Percentiles rank a stretch among this genome's conserved stretches.
Conservation (phyloP, 2,797 vertebrate species). For the Danio tinwini region DNA sequence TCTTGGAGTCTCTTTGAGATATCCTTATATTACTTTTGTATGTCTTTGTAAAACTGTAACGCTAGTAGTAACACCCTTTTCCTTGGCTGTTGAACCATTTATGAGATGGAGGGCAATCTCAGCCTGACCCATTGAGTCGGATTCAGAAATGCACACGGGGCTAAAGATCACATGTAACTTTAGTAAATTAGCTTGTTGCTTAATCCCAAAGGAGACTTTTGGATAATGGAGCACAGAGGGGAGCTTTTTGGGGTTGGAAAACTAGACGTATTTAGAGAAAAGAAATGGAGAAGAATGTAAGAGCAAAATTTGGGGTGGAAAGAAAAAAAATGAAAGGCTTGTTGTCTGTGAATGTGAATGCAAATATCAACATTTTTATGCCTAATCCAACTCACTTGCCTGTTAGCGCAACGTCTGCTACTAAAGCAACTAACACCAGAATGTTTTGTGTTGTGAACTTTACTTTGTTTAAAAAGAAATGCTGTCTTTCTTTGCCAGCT, state of each 20-base stretch:
- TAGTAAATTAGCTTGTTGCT: slow-evolving; percentile 64
- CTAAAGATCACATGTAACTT: slow-evolving; percentile 63
- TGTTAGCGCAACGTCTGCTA: slow-evolving; percentile 31
- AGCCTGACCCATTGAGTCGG: slow-evolving; percentile 49
- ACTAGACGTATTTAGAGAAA: background rate
- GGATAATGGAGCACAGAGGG: slow-evolving; percentile 51
- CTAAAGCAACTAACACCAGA: slow-evolving; percentile 44
- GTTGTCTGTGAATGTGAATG: slow-evolving; percentile 45
- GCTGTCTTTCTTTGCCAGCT: slow-evolving; percentile 10
- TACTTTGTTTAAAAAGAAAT: slow-evolving; percentile 37
- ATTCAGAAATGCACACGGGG: slow-evolving; percentile 51
- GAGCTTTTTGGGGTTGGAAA: slow-evolving; percentile 10
- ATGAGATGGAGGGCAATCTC: slow-evolving; percentile 64
- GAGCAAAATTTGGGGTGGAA: background rate
- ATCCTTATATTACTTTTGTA: slow-evolving; percentile 11
- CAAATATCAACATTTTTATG: slow-evolving; percentile 42
- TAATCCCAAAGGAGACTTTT: slow-evolving; percentile 63
- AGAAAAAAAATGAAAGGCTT: slow-evolving; percentile 2
- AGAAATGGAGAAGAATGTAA: slow-evolving; percentile 2
- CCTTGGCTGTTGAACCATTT: slow-evolving; percentile 45
- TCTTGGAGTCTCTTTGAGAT: background rate
- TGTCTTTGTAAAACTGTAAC: slow-evolving; percentile 37
- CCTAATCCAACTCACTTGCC: slow-evolving; percentile 32
- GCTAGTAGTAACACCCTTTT: slow-evolving; percentile 39
- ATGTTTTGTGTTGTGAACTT: slow-evolving; percentile 32